A percentile compares a stretch with the other conserved stretches of the same genome.
Evolutionary conservation across 2,888 invertebrate species (phyloP).

Genomic region (Arctia plantaginis): DNA sequence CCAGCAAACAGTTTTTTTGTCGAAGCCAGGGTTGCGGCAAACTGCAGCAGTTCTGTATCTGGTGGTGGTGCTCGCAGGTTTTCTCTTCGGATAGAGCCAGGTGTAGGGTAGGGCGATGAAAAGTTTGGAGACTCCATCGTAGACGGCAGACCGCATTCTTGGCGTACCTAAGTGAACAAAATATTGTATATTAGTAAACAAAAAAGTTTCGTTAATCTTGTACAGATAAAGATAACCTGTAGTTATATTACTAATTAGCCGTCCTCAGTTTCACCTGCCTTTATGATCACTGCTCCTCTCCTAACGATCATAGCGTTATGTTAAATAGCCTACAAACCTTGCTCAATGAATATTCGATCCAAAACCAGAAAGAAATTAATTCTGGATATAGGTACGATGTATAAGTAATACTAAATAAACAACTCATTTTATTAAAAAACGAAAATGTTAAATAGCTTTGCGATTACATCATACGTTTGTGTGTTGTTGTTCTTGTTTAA

Average conservation of each 20-base stretch:
- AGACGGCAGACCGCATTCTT: conserved; percentile 78
- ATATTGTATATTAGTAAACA: conserved; percentile 8
- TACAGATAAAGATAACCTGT: neutral
- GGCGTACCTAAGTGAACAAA: conserved; percentile 66
- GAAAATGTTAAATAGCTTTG: no score
- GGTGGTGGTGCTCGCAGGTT: conserved; percentile 87
- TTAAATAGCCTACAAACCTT: neutral
- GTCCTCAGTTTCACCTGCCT: neutral
- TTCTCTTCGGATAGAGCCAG: conserved; percentile 68
- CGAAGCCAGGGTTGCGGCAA: conserved; percentile 88
- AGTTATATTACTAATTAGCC: neutral
- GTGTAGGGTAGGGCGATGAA: conserved; percentile 60
- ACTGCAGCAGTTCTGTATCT: conserved; percentile 88
- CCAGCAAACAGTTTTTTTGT: conserved; percentile 94
- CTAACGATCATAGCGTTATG: neutral
- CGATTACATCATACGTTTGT: no score
- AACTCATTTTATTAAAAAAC: no score
- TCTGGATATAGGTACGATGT: neutral
- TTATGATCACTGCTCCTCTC: neutral
- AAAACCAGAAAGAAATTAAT: neutral
- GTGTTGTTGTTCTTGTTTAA: no score
- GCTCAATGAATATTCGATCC: neutral
- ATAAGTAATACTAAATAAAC: no score
- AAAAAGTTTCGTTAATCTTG: neutral
- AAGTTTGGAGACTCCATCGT: conserved; percentile 65